A percentile compares a stretch with the other conserved stretches of the same genome.
phyloP scores from a whole-genome alignment of 2,113 vertebrate species.

The Rutilus rutilus region DNA sequence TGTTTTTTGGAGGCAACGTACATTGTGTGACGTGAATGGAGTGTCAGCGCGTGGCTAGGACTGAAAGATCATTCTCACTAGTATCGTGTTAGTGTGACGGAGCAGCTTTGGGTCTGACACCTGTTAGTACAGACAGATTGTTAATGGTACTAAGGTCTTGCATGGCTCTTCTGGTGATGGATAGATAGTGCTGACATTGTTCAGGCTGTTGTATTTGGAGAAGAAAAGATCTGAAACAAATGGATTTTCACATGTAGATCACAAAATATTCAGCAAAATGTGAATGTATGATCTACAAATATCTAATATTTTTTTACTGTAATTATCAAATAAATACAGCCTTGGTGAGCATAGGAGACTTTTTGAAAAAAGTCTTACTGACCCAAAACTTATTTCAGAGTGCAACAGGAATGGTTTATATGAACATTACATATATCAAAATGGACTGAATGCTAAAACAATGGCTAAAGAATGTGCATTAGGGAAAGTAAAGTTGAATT shows the following conservation, averaged over 20 bases:
- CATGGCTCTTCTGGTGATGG: conserved; percentile 12
- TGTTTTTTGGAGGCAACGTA: conserved; percentile 26
- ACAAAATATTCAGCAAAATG: neutral
- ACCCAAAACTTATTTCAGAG: neutral
- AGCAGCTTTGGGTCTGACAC: conserved; percentile 35
- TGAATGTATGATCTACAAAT: neutral
- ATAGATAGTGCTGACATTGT: neutral
- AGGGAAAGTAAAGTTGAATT: neutral
- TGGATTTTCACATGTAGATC: neutral
- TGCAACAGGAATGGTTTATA: neutral
- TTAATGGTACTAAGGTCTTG: neutral
- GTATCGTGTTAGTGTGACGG: conserved; percentile 16
- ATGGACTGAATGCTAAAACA: neutral
- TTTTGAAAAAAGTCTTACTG: neutral
- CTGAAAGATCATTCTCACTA: conserved; percentile 1
- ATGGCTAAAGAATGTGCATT: neutral
- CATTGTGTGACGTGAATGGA: conserved; percentile 49
- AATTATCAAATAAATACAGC: neutral
- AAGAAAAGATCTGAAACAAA: neutral
- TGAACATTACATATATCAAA: neutral
- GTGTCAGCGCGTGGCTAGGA: neutral
- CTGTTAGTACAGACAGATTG: conserved; percentile 52
- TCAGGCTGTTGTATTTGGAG: neutral
- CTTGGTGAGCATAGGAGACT: neutral
- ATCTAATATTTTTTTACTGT: neutral